These are phyloP conservation scores for Agapornis roseicollis DNA, from an alignment of 2,113 vertebrate species.

Conservation along the genomic window DNA sequence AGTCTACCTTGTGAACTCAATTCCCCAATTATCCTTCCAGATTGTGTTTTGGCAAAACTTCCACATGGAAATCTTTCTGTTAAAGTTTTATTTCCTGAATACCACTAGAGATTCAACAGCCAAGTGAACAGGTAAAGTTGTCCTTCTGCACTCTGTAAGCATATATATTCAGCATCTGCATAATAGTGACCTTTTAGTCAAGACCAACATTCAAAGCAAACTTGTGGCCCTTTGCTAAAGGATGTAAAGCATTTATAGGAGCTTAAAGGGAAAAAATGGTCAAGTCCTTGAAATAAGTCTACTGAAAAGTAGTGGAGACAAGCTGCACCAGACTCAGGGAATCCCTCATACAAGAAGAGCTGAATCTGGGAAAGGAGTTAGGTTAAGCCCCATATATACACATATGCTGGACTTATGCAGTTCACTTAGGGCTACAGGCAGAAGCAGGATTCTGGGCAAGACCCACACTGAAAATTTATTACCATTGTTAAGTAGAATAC, in stretches of 20 bases:
- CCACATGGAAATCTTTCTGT: accelerated
- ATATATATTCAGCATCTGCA: accelerated
- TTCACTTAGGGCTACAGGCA: not conserved
- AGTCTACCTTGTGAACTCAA: not conserved
- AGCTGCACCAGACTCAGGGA: not conserved
- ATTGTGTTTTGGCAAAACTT: not conserved
- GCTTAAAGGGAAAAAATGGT: not conserved
- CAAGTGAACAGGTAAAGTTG: not conserved
- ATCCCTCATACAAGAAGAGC: not conserved
- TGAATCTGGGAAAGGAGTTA: not conserved
- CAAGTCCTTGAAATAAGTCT: not conserved
- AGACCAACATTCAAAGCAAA: not conserved
- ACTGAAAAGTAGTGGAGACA: not conserved
- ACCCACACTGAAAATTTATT: not conserved
- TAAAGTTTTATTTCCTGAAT: not conserved
- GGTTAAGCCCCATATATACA: not conserved
- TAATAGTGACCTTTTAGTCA: not conserved
- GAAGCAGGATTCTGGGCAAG: not conserved
- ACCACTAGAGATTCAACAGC: not conserved
- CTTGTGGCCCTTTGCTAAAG: not conserved
- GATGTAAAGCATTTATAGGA: not conserved
- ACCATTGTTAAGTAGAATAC: not conserved
- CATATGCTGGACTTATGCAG: not conserved
- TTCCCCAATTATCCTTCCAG: not conserved
- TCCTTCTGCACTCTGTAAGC: not conserved